Percentiles rank a stretch among this genome's conserved stretches.
Evolutionary conservation across 2,113 vertebrate species (phyloP).

Genomic region (Peucedramus taeniatus): DNA sequence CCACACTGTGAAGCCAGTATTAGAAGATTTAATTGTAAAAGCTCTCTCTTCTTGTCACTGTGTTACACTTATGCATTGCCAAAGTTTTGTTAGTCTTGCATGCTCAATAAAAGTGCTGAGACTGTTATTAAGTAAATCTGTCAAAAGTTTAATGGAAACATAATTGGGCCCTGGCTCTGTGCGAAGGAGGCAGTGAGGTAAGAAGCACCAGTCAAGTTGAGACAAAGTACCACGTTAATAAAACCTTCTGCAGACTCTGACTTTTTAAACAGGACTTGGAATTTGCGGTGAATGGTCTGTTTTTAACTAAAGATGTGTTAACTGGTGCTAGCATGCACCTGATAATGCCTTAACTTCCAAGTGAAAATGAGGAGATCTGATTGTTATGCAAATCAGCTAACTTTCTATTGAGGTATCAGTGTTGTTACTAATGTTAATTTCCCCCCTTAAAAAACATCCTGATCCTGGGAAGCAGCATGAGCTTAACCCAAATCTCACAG

Average conservation of each 20-base stretch:
- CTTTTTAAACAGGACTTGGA: constrained; percentile 44
- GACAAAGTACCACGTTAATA: constrained; percentile 54
- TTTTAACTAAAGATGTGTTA: constrained; percentile 51
- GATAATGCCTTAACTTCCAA: constrained; percentile 65
- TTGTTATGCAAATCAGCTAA: constrained; percentile 62
- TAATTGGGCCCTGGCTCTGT: constrained; percentile 66
- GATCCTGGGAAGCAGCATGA: background rate
- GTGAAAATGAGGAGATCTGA: constrained; percentile 58
- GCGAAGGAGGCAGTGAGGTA: constrained; percentile 64
- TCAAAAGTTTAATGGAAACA: constrained; percentile 77
- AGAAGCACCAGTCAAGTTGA: constrained; percentile 76
- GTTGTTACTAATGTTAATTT: constrained; percentile 55
- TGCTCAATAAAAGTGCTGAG: constrained; percentile 86
- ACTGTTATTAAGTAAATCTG: constrained; percentile 83
- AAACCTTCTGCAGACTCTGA: constrained; percentile 63
- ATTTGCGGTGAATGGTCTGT: constrained; percentile 61
- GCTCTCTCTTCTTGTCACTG: constrained; percentile 85
- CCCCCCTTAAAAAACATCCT: background rate
- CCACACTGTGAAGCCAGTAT: constrained; percentile 89
- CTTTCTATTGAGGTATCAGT: constrained; percentile 49
- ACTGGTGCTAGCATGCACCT: constrained; percentile 58
- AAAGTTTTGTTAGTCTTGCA: constrained; percentile 91
- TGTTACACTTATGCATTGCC: constrained; percentile 92
- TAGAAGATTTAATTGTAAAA: constrained; percentile 86
- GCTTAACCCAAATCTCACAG: constrained; percentile 24